Base-by-base conservation (phyloP, 2,113 vertebrate species). In the Nanorana parkeri region DNA sequence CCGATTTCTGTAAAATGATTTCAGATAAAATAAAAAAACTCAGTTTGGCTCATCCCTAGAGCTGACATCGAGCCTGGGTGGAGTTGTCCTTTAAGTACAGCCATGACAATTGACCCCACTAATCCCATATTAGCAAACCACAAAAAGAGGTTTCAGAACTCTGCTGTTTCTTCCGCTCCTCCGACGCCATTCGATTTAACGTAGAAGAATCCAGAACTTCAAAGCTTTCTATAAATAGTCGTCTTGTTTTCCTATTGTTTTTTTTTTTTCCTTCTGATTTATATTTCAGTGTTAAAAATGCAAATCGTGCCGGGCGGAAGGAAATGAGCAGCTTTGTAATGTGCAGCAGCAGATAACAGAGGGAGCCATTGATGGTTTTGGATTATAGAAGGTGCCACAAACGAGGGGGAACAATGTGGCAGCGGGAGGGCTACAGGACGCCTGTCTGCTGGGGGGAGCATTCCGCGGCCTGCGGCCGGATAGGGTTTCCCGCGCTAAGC, bases 211-310 rank as follows among this genome's bases (percentile, higher is more conserved):
- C 56, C 51, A 20, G 1, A n/a, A 74, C 71, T 58, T 74, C 54
- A 74, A 74, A 74, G 71, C 26, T 10, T 21, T 21, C 55, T 74
- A 74, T 74, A 58, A 74, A 74, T 74, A 74, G 55, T 8, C 6
- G 54, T 19, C 13, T 24, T 58, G 69, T 73, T 73, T 56, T 58
- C 69, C 60, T 54, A 58, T 73, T 73, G 69, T 73, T 26, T 28
- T 73, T 17, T 60, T 29, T 71, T 26, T 71, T 51, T 69, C 41
- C 1, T 19, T 60, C 28, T 74, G 54, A 56, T 74, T 36, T 74
- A 5, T 26, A 21, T n/a, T 52, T 74, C 71, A 60, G 28, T 36
- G 71, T 60, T 58, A 74, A 74, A 74, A 74, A 74, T 74, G 71
- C 54, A 74, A 60, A 74, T 74, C 54, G 32, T 16, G 0, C 15